Base-by-base conservation (phyloP, 2,888 invertebrate species). In the Napeogenes sylphis region DNA sequence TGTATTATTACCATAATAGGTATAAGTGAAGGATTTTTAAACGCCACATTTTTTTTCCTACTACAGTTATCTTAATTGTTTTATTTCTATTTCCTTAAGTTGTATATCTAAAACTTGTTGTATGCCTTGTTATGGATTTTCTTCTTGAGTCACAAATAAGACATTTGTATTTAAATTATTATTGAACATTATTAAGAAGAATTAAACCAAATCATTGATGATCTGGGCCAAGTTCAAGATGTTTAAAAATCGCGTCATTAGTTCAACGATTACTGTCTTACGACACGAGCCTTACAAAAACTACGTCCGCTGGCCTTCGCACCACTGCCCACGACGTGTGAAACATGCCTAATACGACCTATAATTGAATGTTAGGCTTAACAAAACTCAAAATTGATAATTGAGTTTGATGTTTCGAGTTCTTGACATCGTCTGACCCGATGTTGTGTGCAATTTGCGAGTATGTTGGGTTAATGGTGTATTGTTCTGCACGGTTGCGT, bases 141-240 rank as follows among this genome's bases (percentile, higher is more conserved):
- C 3, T 42, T 42, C 42, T 10, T 42, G 42, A 6, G 12, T 42
- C 42, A 12, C 42, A 42, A 42, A 42, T 42, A 1, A 10, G 8
- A 1, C 10, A 42, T 3, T 12, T 42, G 10, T 10, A 10, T 42
- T 3, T 2, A 42, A 10, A 42, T 42, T 42, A 42, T 10, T 10
- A 12, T 42, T 42, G 12, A 42, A 42, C 8, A 10, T 10, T 42
- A 42, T 42, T 10, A 42, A 42, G 42, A 10, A 42, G 5, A 42
- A 42, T 42, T 12, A 12, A 42, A 10, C 42, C 10, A 10, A 42
- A 42, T 42, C 3, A 30, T 61, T 56, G 64, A 68, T 63, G 58
- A 62, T 77, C 73, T 76, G 72, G 81, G 81, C 75, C 87, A 87
- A 85, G 85, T 87, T 85, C 83, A 86, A 83, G 80, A 70, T 68